These are phyloP conservation scores for Agrotis ipsilon DNA, from an alignment of 2,888 invertebrate genomes.

Conservation along the genomic window DNA sequence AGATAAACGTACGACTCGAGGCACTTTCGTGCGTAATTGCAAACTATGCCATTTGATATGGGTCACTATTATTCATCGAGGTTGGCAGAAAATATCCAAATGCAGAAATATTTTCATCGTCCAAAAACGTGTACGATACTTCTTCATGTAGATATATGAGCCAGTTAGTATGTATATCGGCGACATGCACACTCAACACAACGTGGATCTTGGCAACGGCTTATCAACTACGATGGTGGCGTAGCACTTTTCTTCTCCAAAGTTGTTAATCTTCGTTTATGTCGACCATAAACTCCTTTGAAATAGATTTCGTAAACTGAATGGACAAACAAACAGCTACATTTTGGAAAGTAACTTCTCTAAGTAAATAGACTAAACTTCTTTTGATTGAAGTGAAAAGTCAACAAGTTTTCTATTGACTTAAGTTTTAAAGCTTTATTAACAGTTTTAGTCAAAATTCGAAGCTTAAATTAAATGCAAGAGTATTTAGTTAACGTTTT, in stretches of 20 bases:
- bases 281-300: slow-evolving; percentile 56
- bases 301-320: slow-evolving; percentile 49
- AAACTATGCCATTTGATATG: background rate
- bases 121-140: background rate
- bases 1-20: background rate
- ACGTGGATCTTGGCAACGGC: slow-evolving; percentile 55
- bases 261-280: slow-evolving; percentile 62
- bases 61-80: background rate
- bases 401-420: slow-evolving; percentile 25
- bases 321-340: slow-evolving; percentile 57
- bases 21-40: background rate
- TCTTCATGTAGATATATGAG: slow-evolving; percentile 24
- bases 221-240: slow-evolving; percentile 56
- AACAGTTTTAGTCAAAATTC: slow-evolving; percentile 13
- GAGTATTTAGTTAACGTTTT: slow-evolving; percentile 16
- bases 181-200: slow-evolving; percentile 57
- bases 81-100: background rate
- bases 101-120: slow-evolving; percentile 4
- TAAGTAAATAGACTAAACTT: slow-evolving; percentile 33
- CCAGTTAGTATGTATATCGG: slow-evolving; percentile 39
- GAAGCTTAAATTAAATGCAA: slow-evolving; percentile 8
- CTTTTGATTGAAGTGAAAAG: slow-evolving; percentile 21
- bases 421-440: slow-evolving; percentile 21
- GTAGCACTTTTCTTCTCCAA: slow-evolving; percentile 56
- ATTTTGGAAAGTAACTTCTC: slow-evolving; percentile 34